Conservation (phyloP, 2,797 vertebrate genomes). For the Myotis pilosus region DNA sequence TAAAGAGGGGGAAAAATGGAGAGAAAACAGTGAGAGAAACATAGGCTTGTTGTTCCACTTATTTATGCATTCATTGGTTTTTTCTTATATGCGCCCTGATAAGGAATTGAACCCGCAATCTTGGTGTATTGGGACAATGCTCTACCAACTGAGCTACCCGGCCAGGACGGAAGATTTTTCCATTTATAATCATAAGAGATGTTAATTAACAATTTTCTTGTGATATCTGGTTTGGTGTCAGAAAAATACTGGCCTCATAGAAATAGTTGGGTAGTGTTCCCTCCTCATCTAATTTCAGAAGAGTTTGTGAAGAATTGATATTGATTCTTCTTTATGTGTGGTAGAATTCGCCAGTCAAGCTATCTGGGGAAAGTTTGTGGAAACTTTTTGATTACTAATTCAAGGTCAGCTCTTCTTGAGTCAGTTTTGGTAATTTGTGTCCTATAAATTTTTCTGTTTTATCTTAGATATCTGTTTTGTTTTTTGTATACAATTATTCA, state of each 20-base stretch:
- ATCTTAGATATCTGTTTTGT: not conserved
- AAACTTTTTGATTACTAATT: conserved; percentile 22
- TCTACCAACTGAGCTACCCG: not conserved
- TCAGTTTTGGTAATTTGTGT: not conserved
- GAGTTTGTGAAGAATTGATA: conserved; percentile 5
- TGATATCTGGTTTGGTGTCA: not conserved
- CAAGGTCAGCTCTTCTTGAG: not conserved
- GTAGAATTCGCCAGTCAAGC: not conserved
- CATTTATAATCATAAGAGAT: not conserved
- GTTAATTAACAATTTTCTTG: not conserved
- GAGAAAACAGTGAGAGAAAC: not conserved
- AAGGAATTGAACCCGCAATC: not conserved
- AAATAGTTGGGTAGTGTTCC: not conserved
- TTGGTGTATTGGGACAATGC: not conserved
- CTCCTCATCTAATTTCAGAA: not conserved
- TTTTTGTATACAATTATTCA: not conserved
- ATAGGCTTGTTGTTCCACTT: not conserved
- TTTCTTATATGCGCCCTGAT: not conserved
- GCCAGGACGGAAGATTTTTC: not conserved
- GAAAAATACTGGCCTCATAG: not conserved
- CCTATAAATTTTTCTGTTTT: not conserved
- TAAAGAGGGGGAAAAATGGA: not conserved
- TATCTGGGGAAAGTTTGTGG: not conserved
- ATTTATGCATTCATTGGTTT: not conserved
- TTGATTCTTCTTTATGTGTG: not conserved